These are phyloP conservation scores for Tenthredo notha DNA, from an alignment of 2,888 invertebrate species.

Conservation along the genomic window DNA sequence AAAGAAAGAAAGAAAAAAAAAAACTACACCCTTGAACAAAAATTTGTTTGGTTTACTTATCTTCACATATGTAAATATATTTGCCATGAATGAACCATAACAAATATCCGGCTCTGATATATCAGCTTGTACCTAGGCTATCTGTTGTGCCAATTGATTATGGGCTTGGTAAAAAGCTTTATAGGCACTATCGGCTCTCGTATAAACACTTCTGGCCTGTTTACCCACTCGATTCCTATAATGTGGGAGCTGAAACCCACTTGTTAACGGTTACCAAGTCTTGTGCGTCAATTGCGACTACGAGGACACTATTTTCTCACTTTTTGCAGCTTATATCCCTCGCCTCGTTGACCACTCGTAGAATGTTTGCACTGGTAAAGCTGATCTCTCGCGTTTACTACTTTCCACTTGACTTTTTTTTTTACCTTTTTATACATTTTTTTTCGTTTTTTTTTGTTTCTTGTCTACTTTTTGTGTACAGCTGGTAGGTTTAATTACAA, in stretches of 20 bases:
- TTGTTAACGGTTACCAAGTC: conserved; percentile 17
- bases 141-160: conserved; percentile 24
- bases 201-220: conserved; percentile 47
- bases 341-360: neutral
- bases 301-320: neutral
- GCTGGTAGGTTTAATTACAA: neutral
- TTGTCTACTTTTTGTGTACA: no score
- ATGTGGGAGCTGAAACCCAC: conserved; percentile 29
- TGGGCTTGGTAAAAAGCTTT: conserved; percentile 38
- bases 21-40: neutral
- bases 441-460: neutral
- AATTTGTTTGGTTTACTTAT: neutral
- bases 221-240: conserved; percentile 45
- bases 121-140: neutral
- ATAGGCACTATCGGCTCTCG: conserved; percentile 28
- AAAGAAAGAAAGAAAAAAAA: neutral
- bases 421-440: neutral
- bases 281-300: conserved; percentile 32
- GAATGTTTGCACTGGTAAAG: conserved; percentile 1
- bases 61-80: neutral
- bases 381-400: conserved; percentile 18
- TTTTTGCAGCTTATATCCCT: neutral
- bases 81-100: neutral
- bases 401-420: neutral
- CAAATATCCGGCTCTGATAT: neutral